These are phyloP conservation scores for Ahaetulla prasina DNA, from an alignment of 2,113 vertebrate genomes.

Conservation along the genomic window DNA sequence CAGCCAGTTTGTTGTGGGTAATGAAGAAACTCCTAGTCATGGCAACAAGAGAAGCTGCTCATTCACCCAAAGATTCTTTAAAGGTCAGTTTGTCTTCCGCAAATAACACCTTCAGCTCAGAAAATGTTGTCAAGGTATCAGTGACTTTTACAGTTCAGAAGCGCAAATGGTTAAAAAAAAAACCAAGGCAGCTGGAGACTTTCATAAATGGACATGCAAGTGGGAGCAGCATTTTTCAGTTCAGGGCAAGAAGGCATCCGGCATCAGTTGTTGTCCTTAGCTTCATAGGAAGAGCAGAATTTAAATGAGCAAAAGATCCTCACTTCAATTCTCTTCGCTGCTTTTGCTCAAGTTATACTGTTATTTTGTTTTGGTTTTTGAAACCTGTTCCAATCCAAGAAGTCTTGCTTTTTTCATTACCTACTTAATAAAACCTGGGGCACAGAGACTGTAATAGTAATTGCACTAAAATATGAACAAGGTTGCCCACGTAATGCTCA, in stretches of 20 bases:
- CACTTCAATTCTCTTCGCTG: neutral
- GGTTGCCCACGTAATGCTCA: neutral
- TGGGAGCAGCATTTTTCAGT: neutral
- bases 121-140: neutral
- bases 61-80: constrained; percentile 81
- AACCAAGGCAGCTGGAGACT: neutral
- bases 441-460: neutral
- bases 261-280: neutral
- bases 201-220: neutral
- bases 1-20: constrained; percentile 84
- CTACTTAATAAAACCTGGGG: neutral
- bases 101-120: neutral
- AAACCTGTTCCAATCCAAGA: neutral
- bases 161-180: neutral
- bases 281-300: neutral
- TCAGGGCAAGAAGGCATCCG: neutral
- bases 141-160: neutral
- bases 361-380: neutral
- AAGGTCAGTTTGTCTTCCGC: constrained; percentile 72
- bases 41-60: constrained; percentile 86
- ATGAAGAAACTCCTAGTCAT: constrained; percentile 84
- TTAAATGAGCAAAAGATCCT: neutral
- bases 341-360: neutral
- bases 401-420: neutral
- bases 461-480: neutral